phyloP scores from a whole-genome alignment of 2,113 vertebrate species.

The Labrus mixtus region DNA sequence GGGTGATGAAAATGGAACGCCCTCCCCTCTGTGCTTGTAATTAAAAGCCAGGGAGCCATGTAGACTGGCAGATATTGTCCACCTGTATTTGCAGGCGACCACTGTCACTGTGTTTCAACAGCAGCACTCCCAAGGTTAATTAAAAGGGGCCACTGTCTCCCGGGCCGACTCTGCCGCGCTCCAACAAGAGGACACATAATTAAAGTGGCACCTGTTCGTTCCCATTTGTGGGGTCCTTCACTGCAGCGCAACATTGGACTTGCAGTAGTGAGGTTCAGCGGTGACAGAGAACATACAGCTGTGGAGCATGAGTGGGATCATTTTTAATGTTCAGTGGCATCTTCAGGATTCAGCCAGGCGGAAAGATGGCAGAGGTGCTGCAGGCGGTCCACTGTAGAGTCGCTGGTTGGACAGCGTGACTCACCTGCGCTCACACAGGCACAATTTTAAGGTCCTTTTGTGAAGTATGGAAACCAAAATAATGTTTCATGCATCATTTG shows the following conservation, averaged over 20 bases:
- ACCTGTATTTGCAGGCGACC: slow-evolving; percentile 55
- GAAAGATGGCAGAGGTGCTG: slow-evolving; percentile 44
- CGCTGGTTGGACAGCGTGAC: slow-evolving; percentile 23
- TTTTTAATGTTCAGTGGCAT: slow-evolving; percentile 63
- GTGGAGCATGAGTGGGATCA: slow-evolving; percentile 38
- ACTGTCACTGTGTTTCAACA: slow-evolving; percentile 64
- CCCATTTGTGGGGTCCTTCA: slow-evolving; percentile 59
- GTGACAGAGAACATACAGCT: slow-evolving; percentile 51
- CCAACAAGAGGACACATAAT: slow-evolving; percentile 69
- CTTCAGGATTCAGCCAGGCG: slow-evolving; percentile 39
- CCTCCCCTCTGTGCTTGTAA: slow-evolving; percentile 60
- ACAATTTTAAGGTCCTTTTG: slow-evolving; percentile 1
- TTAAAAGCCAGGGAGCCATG: slow-evolving; percentile 72
- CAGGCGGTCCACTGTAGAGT: slow-evolving; percentile 7
- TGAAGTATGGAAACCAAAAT: neutral
- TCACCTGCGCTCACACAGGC: slow-evolving; percentile 22
- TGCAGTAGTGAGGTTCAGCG: slow-evolving; percentile 29
- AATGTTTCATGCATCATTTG: neutral
- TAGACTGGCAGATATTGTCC: slow-evolving; percentile 61
- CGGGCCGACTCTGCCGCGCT: slow-evolving; percentile 32
- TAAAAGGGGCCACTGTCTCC: slow-evolving; percentile 69
- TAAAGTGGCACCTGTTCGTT: slow-evolving; percentile 82
- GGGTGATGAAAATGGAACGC: slow-evolving; percentile 31
- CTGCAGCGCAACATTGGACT: slow-evolving; percentile 15
- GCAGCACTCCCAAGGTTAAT: slow-evolving; percentile 75